Evolutionary conservation across 1,140 invertebrate genomes (phyloP).

Genomic region (Heliconius himera): DNA sequence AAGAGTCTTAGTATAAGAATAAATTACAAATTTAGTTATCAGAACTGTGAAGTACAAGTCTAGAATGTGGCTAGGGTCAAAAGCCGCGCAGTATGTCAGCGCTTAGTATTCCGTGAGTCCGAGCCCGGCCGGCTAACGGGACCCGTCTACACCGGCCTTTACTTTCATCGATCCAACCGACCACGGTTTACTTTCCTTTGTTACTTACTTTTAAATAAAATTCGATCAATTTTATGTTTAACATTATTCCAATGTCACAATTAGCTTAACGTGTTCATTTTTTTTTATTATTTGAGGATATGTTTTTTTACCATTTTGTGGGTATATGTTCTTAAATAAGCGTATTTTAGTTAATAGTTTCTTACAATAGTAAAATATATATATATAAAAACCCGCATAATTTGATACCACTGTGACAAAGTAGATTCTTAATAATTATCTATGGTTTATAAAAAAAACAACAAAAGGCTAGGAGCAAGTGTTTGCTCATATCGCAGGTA

Average conservation of each 20-base stretch:
- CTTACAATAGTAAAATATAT: not conserved
- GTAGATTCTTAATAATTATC: slow-evolving; percentile 58
- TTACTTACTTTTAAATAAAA: slow-evolving; percentile 65
- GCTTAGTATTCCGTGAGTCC: slow-evolving; percentile 77
- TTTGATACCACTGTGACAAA: slow-evolving; percentile 41
- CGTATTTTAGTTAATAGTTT: not conserved
- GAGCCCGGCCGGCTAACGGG: slow-evolving; percentile 72
- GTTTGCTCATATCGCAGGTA: slow-evolving; percentile 67
- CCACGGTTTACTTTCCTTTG: slow-evolving; percentile 80
- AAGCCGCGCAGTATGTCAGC: slow-evolving; percentile 80
- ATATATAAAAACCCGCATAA: not conserved
- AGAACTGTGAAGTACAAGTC: slow-evolving; percentile 69
- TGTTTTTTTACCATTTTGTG: not conserved
- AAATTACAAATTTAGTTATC: slow-evolving; percentile 50
- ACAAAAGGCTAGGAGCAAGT: slow-evolving; percentile 61
- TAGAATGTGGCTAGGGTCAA: slow-evolving; percentile 80
- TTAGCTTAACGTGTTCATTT: not conserved
- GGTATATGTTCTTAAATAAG: no score
- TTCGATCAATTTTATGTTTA: slow-evolving; percentile 48
- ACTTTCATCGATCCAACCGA: slow-evolving; percentile 78
- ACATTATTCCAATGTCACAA: not conserved
- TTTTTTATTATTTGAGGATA: not conserved
- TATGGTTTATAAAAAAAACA: slow-evolving; percentile 49
- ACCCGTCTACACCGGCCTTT: slow-evolving; percentile 76
- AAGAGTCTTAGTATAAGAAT: not conserved